These are phyloP conservation scores for Calliphora vomitoria DNA, from an alignment of 2,888 invertebrate species.

Conservation along the genomic window DNA sequence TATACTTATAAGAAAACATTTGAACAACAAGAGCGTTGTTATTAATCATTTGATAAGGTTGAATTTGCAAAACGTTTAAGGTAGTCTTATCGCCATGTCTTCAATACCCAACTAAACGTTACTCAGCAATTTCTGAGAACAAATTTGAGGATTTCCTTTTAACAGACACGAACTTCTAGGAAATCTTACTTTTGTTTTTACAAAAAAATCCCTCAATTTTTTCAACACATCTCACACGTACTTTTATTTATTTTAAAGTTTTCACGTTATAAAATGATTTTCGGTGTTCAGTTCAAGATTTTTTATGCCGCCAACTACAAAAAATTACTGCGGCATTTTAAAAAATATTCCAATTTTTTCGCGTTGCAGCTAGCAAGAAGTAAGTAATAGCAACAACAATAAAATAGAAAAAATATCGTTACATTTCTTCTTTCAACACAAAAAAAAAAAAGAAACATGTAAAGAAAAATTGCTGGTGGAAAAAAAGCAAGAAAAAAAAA, in stretches of 20 bases:
- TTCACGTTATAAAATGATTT: conserved; percentile 56
- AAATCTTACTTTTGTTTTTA: conserved; percentile 28
- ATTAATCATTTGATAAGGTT: too few species aligned
- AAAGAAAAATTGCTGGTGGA: conserved; percentile 37
- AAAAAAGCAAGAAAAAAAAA: not conserved
- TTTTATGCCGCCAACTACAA: conserved; percentile 26
- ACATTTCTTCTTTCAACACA: conserved; percentile 39
- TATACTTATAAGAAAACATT: too few species aligned
- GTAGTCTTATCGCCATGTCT: too few species aligned
- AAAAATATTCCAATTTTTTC: not conserved
- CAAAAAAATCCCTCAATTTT: not conserved
- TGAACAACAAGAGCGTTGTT: too few species aligned
- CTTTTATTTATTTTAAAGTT: conserved; percentile 42
- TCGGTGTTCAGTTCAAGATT: conserved; percentile 24
- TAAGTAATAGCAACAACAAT: not conserved
- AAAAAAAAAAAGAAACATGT: not conserved
- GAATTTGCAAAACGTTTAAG: too few species aligned
- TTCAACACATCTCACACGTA: not conserved
- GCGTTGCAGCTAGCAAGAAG: conserved; percentile 26
- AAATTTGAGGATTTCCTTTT: conserved; percentile 30
- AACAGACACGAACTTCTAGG: not conserved
- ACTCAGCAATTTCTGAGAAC: not conserved
- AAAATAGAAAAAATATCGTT: conserved; percentile 15
- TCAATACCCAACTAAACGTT: not conserved
- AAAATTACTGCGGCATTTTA: conserved; percentile 64